Conservation (phyloP, 2,888 invertebrate species). For the Clunio marinus region DNA sequence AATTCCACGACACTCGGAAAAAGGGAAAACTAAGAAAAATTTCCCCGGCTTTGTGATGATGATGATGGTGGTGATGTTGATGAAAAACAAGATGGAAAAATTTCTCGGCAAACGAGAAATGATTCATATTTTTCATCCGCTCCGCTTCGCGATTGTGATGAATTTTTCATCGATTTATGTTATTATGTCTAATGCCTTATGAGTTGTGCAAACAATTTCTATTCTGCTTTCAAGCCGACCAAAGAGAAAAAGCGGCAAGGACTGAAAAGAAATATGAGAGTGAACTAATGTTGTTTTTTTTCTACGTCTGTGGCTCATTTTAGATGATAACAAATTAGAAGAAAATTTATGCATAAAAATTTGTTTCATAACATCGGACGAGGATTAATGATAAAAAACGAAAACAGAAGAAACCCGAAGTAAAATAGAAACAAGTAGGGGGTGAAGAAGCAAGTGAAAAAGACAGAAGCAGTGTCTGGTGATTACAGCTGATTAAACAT, state of each 20-base stretch:
- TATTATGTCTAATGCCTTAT: not conserved
- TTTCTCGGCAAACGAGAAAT: not conserved
- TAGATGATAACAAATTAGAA: conserved; percentile 29
- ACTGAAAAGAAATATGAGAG: conserved; percentile 15
- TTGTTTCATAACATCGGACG: conserved; percentile 13
- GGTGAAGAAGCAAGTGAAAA: conserved; percentile 5
- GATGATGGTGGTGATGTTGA: not conserved
- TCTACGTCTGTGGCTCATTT: conserved; percentile 11
- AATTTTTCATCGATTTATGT: conserved; percentile 20
- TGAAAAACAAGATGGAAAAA: not conserved
- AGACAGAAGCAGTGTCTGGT: not conserved
- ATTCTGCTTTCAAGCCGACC: not conserved
- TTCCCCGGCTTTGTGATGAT: too few relatives aligned
- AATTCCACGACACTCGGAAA: not conserved
- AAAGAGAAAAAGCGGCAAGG: too few relatives aligned
- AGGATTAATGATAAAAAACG: conserved; percentile 25
- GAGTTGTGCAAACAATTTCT: conserved; percentile 1
- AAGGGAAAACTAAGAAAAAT: too few relatives aligned
- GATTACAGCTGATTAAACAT: conserved; percentile 16
- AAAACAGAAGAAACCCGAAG: not conserved
- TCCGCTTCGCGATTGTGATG: conserved; percentile 5
- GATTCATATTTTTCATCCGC: not conserved
- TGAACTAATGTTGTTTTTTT: conserved; percentile 20
- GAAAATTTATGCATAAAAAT: conserved; percentile 25
- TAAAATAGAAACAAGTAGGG: not conserved